phyloP scores from a whole-genome alignment of 2,888 invertebrate species.

The Amiota communis region DNA sequence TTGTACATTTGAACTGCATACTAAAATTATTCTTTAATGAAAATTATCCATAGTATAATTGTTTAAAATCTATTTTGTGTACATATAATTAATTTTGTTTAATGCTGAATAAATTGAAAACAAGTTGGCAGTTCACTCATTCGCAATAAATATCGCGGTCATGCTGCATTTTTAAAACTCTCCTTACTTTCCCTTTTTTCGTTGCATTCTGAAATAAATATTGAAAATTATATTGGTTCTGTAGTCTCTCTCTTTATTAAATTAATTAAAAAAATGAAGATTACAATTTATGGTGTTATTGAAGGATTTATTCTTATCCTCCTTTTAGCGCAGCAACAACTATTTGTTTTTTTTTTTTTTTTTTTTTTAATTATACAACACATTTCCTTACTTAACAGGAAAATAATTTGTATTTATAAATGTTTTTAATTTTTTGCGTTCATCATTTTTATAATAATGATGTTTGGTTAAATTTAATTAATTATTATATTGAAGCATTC shows the following conservation, averaged over 20 bases:
- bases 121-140: too few species aligned
- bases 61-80: background rate
- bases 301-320: background rate
- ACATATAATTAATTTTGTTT: background rate
- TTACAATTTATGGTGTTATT: conserved; percentile 14
- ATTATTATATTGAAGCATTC: conserved; percentile 28
- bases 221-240: background rate
- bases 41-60: background rate
- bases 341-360: conserved; percentile 10
- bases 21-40: background rate
- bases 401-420: conserved; percentile 57
- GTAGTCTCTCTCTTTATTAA: conserved; percentile 23
- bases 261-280: conserved; percentile 20
- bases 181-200: background rate
- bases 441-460: conserved; percentile 40
- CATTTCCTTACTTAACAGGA: conserved; percentile 63
- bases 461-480: conserved; percentile 38
- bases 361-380: conserved; percentile 12
- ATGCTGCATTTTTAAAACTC: background rate
- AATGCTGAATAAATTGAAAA: too few species aligned
- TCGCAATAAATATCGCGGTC: background rate
- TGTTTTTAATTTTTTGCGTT: conserved; percentile 45
- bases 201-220: background rate
- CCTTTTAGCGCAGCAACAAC: conserved; percentile 10
- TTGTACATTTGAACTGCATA: background rate